Base-by-base conservation (phyloP, 2,797 vertebrate genomes). In the Megaceryle alcyon region DNA sequence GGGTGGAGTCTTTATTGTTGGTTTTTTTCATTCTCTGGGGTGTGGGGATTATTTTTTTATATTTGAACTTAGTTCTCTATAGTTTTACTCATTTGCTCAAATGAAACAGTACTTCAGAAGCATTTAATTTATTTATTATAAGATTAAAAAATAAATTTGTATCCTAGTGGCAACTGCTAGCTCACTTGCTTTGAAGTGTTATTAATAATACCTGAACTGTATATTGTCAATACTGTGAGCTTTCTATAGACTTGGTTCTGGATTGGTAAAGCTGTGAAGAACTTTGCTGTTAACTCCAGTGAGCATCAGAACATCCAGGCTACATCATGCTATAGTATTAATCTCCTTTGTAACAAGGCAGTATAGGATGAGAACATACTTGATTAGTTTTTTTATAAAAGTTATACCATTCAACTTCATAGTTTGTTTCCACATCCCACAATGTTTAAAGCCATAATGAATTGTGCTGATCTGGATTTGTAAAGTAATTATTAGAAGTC, bases 401-500 rank as follows among this genome's bases (percentile, higher is more conserved):
- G 72, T 93, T 94, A 82, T 85, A 86, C 26, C 66, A 93, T 44
- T 76, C 72, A 88, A 86, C 70, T 95, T 97, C 81, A 89, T 82
- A 93, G 75, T 25, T 82, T 97, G 48, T 86, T 82, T 96, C 81
- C 83, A 88, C 96, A 94, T 97, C 95, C 91, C 93, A 94, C 93
- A 96, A 59, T 89, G 79, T 93, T 96, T 97, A 86, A 97, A 95
- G 72, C 70, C 51, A 96, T 85, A 77, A 68, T 79, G 59, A 80
- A 88, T 93, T 95, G 65, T 92, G 91, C 82, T 97, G 90, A 82
- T 94, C 82, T 97, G 75, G 69, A 96, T 97, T 97, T 97, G 80
- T 97, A 96, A 96, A 95, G 68, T 86, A 97, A 95, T 98, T 97
- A 97, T 95, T 95, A 96, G 96, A 96, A 97, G 71, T 37, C 94